Base-by-base conservation (phyloP, 2,888 invertebrate species). In the Notodonta ziczac region DNA sequence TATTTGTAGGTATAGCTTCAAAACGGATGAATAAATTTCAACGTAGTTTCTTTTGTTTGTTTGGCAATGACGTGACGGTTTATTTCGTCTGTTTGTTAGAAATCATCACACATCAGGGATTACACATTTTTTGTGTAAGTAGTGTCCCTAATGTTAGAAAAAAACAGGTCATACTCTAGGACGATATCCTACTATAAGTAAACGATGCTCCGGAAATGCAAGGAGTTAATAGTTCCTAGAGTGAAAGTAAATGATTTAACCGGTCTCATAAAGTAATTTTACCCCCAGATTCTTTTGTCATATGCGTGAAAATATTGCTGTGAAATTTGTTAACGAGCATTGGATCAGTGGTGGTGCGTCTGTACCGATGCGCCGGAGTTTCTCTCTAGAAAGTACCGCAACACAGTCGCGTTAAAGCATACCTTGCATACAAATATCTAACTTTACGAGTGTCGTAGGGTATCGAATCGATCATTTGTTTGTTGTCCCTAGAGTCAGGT, bases 331-430 rank as follows among this genome's bases (percentile, higher is more conserved):
- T 61, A 65, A 65, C 59, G 63, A 66, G 66, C 66, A 74, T 62
- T 59, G 76, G 81, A 72, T 75, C 76, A 78, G 81, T 83, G 76
- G 83, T 83, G 81, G 81, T 79, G 79, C 73, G 74, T 73, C 80
- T 77, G 80, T 74, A 81, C 72, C 77, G 80, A 72, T 81, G 81
- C 84, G 84, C 88, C 85, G 86, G 88, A 91, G 89, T 94, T 93
- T 94, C 94, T 94, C 94, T 87, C 82, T 89, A 94, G 94, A 94
- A 94, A 94, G 94, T 93, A 87, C 90, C 88, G 87, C 87, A 87
- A 87, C 84, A 78, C 84, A 86, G 89, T 87, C 81, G 85, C 87
- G 80, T 85, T 87, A 82, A 77, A 77, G 82, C 87, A 84, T 82
- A 85, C 81, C 89, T 86, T 88, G 93, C 91, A 93, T 92, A 93